Evolutionary conservation across 2,888 invertebrate species (phyloP).

Genomic region (Agrochola lota): DNA sequence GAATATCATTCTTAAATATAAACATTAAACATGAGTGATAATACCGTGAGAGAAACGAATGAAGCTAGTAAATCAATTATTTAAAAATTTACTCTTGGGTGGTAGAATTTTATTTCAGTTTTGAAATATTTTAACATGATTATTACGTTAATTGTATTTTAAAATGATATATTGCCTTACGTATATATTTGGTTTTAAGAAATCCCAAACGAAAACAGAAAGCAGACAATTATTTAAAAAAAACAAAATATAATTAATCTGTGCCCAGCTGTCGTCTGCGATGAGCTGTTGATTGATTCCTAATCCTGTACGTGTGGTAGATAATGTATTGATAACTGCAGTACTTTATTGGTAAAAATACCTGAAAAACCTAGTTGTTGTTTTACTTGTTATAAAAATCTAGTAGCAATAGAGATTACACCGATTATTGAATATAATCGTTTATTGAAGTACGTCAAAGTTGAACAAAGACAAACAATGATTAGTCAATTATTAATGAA

Average conservation of each 20-base stretch:
- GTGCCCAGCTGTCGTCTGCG: not conserved
- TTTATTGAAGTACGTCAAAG: constrained; percentile 28
- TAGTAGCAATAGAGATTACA: constrained; percentile 17
- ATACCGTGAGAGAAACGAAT: not conserved
- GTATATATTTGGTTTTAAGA: not conserved
- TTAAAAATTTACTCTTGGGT: not conserved
- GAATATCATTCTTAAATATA: constrained; percentile 19
- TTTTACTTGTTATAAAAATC: constrained; percentile 16
- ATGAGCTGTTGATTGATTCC: not conserved
- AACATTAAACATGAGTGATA: constrained; percentile 18
- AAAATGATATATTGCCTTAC: not conserved
- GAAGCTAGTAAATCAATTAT: not conserved
- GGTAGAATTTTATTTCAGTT: not conserved
- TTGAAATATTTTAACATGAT: not conserved
- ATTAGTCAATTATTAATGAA: not conserved
- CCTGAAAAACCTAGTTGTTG: not conserved
- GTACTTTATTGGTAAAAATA: constrained; percentile 3
- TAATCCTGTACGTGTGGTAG: constrained; percentile 9
- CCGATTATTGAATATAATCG: constrained; percentile 6
- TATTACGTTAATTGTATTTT: not conserved
- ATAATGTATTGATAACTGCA: not conserved
- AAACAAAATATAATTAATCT: not conserved
- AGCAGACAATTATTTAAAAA: not conserved
- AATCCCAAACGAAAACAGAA: not conserved
- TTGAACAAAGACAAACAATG: constrained; percentile 22